Conservation (phyloP, 37 sponge, comb jelly and placozoan species). For the Theonella swinhoei region DNA sequence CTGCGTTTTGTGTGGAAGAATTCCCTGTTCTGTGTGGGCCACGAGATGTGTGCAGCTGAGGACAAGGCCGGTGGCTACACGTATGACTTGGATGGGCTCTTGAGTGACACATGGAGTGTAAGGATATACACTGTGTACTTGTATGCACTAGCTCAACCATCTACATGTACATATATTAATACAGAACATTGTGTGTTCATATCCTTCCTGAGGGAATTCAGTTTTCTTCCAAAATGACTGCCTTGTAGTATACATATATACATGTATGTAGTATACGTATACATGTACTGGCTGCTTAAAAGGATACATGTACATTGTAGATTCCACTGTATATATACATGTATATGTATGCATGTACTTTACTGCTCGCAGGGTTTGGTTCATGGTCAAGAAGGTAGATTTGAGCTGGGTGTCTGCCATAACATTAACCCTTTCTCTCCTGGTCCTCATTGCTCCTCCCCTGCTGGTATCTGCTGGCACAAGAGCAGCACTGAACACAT, state of each 20-base stretch:
- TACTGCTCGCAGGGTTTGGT: not conserved
- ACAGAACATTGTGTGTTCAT: too few species aligned
- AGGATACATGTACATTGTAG: too few species aligned
- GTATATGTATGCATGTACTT: too few species aligned
- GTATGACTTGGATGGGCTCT: slow-evolving; percentile 34
- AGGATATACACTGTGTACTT: not conserved
- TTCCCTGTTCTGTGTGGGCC: slow-evolving; percentile 32
- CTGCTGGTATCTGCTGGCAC: slow-evolving; percentile 61
- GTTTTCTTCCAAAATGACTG: too few species aligned
- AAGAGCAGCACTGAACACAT: not conserved
- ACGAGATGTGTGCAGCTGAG: slow-evolving; percentile 19
- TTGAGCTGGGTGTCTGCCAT: slow-evolving; percentile 61
- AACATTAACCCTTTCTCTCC: slow-evolving; percentile 57
- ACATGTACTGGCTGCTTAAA: too few species aligned
- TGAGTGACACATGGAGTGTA: slow-evolving; percentile 35
- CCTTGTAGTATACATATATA: too few species aligned
- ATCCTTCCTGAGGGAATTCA: too few species aligned
- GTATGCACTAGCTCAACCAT: too few species aligned
- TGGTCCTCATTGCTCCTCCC: slow-evolving; percentile 43
- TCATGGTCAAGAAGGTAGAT: slow-evolving; percentile 29
- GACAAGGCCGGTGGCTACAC: slow-evolving; percentile 5
- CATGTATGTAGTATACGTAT: too few species aligned
- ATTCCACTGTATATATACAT: too few species aligned
- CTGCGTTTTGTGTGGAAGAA: slow-evolving; percentile 50
- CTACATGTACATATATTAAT: too few species aligned